These are phyloP conservation scores for Synanthedon tipuliformis DNA, from an alignment of 2,888 invertebrate genomes.

Conservation along the genomic window DNA sequence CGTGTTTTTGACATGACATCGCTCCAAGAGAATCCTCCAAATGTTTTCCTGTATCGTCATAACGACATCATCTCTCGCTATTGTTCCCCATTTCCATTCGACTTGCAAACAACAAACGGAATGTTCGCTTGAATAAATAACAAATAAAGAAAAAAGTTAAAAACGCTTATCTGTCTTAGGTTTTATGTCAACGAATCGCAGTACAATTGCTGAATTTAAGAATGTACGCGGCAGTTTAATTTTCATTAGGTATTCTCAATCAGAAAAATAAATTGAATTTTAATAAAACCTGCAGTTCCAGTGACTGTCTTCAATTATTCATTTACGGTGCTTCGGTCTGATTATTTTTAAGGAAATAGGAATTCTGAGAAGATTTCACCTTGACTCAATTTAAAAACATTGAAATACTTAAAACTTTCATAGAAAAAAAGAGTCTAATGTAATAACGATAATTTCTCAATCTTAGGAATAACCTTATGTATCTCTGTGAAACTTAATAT, in stretches of 20 bases:
- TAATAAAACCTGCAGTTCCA: neutral
- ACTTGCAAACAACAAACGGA: neutral
- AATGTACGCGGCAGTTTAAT: conserved; percentile 15
- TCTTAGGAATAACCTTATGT: too few relatives aligned
- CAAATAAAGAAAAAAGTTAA: neutral
- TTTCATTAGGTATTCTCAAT: conserved; percentile 15
- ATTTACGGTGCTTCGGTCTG: too few relatives aligned
- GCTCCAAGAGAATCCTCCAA: neutral
- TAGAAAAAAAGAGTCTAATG: too few relatives aligned
- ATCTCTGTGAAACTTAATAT: too few relatives aligned
- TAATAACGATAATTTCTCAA: too few relatives aligned
- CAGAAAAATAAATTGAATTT: conserved; percentile 3
- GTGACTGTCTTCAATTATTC: too few relatives aligned
- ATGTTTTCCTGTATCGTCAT: neutral
- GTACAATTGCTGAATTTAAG: conserved; percentile 13
- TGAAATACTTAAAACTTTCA: too few relatives aligned
- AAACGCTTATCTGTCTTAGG: neutral
- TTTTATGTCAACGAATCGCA: neutral
- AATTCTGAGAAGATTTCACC: too few relatives aligned
- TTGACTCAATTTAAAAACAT: too few relatives aligned
- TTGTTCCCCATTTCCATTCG: neutral
- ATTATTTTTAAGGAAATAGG: too few relatives aligned
- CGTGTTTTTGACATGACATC: neutral
- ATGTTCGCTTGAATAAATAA: neutral
- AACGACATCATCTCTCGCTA: neutral